phyloP scores from a whole-genome alignment of 2,113 vertebrate genomes.

The Chauna torquata region DNA sequence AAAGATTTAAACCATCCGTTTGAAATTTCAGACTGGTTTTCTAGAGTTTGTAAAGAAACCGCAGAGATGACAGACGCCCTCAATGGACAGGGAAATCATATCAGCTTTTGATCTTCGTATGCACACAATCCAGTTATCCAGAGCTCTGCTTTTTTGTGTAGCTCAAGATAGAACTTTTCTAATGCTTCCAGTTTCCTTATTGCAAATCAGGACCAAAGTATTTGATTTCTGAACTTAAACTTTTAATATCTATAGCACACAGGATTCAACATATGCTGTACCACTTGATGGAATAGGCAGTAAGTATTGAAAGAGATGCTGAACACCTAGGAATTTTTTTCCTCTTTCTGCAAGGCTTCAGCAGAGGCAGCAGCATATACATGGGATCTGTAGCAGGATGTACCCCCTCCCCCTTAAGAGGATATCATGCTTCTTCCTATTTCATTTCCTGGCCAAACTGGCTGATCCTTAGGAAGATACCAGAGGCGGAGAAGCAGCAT shows the following conservation, averaged over 20 bases:
- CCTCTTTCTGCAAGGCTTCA: neutral
- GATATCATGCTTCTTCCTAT: neutral
- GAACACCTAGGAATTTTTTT: neutral
- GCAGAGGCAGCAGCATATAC: neutral
- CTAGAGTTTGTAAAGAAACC: neutral
- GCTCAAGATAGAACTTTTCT: neutral
- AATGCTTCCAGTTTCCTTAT: neutral
- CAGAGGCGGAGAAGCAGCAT: neutral
- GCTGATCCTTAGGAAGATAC: neutral
- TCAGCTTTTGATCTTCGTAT: neutral
- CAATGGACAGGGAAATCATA: slow-evolving; percentile 9
- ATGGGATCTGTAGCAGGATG: no score
- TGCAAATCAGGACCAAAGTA: neutral
- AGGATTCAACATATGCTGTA: neutral
- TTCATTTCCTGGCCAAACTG: neutral
- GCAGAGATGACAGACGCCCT: neutral
- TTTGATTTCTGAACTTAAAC: neutral
- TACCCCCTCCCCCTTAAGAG: neutral
- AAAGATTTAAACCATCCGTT: neutral
- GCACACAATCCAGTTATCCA: neutral
- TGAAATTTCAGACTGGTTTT: slow-evolving; percentile 1
- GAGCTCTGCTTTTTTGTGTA: neutral
- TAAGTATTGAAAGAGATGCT: neutral
- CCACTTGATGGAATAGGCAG: neutral
- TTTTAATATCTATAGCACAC: neutral